A percentile compares a stretch with the other conserved stretches of the same genome.
phyloP scores from a whole-genome alignment of 2,797 vertebrate species.

The Intellagama lesueurii region DNA sequence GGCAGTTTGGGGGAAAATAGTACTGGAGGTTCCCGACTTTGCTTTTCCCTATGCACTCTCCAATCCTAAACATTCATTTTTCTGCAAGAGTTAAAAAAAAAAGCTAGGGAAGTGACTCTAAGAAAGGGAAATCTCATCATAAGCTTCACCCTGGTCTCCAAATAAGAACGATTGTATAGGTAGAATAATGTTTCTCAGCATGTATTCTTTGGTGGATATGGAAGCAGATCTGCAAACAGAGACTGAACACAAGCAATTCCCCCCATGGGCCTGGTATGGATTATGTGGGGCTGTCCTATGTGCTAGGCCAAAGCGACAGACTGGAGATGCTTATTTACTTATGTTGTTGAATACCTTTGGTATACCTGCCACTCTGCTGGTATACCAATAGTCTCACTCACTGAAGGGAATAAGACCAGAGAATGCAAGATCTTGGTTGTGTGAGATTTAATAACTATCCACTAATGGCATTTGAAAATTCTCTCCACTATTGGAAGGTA shows the following conservation, averaged over 20 bases:
- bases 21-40: background rate
- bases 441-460: no score
- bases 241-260: background rate
- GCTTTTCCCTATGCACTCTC: slow-evolving; percentile 5
- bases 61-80: background rate
- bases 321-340: background rate
- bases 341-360: slow-evolving; percentile 3
- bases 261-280: background rate
- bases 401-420: background rate
- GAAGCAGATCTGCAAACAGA: background rate
- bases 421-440: no score
- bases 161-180: background rate
- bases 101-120: background rate
- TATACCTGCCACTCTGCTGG: background rate
- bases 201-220: background rate
- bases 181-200: background rate
- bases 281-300: no score
- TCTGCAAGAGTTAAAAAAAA: background rate
- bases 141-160: background rate
- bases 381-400: background rate
- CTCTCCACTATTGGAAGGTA: no score
- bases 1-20: slow-evolving; percentile 4
- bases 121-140: background rate
- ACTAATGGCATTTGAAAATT: no score
- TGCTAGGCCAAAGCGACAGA: background rate